Base-by-base conservation (phyloP, 2,797 vertebrate species). In the Falco naumanni region DNA sequence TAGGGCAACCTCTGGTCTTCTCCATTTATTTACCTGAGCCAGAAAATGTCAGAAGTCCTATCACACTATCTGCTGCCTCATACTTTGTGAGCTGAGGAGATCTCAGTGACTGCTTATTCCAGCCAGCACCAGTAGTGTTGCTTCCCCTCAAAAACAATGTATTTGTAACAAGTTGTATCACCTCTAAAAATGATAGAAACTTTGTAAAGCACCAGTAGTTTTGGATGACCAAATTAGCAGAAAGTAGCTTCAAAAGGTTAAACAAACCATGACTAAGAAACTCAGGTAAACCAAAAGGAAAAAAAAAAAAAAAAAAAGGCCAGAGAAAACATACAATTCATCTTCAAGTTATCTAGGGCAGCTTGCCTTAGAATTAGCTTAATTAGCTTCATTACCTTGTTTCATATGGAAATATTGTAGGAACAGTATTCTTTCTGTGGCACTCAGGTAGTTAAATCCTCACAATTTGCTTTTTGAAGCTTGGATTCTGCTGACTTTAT, bases 401-500 rank as follows among this genome's bases (percentile, higher is more conserved):
- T 96, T 96, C 75, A 72, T 51, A 54, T 94, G 91, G 82, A 97
- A 92, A 96, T 97, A 97, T 89, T 94, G 89, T 85, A 95, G 81
- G 92, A 96, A 95, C 59, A 70, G n/a, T 81, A 79, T 89, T 95
- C 82, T 79, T 84, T 89, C 87, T 94, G 84, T 92, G 96, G 97
- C 97, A 97, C 89, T 80, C 93, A 98, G 51, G 89, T 94, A 96
- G 97, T 98, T 98, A 98, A 98, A 98, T 96, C 96, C 89, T 94
- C 96, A 97, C 97, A 97, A 98, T 98, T 98, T 97, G 96, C 94
- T 97, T 97, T 97, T 96, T 96, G 97, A 98, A 95, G 97, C 97
- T 96, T 94, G 85, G 96, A 98, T 98, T 98, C 97, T 94, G 92
- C 98, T 98, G 98, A 98, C 97, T 98, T 98, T 98, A 98, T 98